These are phyloP conservation scores for Aurelia sp. DNA, from an alignment of 30 jellyfish, hydroid and myxozoan genomes.

Conservation along the genomic window DNA sequence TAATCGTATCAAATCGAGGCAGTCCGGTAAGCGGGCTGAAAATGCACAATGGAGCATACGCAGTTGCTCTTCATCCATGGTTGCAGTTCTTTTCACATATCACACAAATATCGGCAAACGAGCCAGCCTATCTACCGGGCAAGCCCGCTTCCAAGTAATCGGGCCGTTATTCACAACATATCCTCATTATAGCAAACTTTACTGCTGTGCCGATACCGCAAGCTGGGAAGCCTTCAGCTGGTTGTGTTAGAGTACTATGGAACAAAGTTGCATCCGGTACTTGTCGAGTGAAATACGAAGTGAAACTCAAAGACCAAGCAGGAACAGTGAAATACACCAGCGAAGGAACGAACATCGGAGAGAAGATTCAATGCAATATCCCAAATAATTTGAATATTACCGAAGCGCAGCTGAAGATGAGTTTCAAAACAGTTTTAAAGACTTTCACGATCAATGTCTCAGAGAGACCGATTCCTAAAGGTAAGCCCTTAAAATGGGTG, in stretches of 20 bases:
- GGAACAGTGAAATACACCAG: constrained; percentile 4
- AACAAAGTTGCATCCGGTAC: constrained; percentile 16
- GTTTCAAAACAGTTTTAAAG: too few species aligned
- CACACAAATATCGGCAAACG: too few species aligned
- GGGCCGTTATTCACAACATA: neutral
- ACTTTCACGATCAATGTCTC: too few species aligned
- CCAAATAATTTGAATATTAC: neutral
- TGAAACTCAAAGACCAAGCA: neutral
- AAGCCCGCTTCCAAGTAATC: too few species aligned
- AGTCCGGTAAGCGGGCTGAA: too few species aligned
- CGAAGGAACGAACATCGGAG: constrained; percentile 1
- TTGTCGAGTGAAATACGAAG: constrained; percentile 34
- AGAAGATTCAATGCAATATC: neutral
- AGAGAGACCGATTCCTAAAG: too few species aligned
- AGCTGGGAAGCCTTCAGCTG: constrained; percentile 3
- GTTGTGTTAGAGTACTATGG: constrained; percentile 27
- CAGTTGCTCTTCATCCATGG: too few species aligned
- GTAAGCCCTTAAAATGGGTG: too few species aligned
- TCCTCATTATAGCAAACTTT: constrained; percentile 1
- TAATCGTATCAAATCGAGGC: too few species aligned
- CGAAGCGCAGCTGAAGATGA: neutral
- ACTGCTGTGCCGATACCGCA: neutral
- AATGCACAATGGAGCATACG: too few species aligned
- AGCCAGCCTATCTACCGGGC: too few species aligned
- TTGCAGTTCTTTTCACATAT: too few species aligned